These are phyloP conservation scores for Oceanites oceanicus DNA, from an alignment of 2,113 vertebrate genomes.

Conservation along the genomic window DNA sequence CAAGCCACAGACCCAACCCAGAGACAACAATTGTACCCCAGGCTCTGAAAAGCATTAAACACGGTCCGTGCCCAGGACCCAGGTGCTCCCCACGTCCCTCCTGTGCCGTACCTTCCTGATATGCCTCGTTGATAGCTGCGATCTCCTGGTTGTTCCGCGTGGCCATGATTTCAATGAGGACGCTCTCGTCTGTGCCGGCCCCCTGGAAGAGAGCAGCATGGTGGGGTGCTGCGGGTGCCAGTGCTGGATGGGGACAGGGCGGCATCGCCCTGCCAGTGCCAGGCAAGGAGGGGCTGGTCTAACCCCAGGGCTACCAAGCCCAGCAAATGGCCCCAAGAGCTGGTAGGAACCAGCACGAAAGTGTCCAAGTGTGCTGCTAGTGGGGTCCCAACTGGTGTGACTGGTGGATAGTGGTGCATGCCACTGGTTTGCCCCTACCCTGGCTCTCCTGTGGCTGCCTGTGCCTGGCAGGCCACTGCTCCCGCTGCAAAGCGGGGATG, in stretches of 20 bases:
- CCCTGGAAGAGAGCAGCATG: conserved; percentile 74
- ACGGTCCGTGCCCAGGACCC: rapidly evolving
- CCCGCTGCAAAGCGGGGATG: background rate
- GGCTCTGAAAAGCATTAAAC: background rate
- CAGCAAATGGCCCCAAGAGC: background rate
- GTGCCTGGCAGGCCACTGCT: background rate
- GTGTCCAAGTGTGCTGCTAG: background rate
- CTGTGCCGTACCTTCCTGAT: conserved; percentile 66
- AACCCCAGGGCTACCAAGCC: background rate
- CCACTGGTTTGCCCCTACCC: background rate
- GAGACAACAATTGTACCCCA: background rate
- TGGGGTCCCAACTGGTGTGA: background rate
- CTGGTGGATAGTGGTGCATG: background rate
- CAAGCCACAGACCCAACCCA: background rate
- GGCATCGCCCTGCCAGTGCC: background rate
- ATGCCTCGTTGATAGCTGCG: conserved; percentile 84
- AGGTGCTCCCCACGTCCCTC: background rate
- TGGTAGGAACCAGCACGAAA: background rate
- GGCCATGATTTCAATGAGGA: conserved; percentile 92
- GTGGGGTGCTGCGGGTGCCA: background rate
- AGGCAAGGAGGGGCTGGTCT: background rate
- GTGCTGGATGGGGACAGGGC: rapidly evolving
- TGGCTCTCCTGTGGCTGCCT: background rate
- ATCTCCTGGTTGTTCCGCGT: conserved; percentile 90
- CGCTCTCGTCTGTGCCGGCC: conserved; percentile 90